These are phyloP conservation scores for Drosophila meridionalis DNA, from an alignment of 2,888 invertebrate species.

Conservation along the genomic window DNA sequence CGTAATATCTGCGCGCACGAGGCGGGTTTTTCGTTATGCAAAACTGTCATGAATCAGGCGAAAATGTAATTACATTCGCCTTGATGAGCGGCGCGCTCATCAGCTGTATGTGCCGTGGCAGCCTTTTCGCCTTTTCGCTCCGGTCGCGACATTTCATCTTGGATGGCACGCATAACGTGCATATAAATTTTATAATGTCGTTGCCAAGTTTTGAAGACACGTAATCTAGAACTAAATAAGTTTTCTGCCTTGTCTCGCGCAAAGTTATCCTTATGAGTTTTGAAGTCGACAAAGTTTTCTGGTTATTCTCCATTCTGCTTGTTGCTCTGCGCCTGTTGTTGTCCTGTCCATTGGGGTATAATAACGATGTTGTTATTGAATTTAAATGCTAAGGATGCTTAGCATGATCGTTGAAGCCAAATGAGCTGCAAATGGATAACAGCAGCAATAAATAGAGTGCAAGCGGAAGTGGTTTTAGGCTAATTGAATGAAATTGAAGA, in stretches of 20 bases:
- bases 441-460: constrained; percentile 12
- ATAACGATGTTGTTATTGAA: constrained; percentile 64
- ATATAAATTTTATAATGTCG: constrained; percentile 78
- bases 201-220: constrained; percentile 69
- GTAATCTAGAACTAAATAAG: constrained; percentile 76
- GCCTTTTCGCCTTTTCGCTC: background rate
- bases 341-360: constrained; percentile 26
- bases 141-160: constrained; percentile 68
- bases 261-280: constrained; percentile 63
- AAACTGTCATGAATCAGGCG: constrained; percentile 78
- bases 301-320: background rate
- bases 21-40: constrained; percentile 66
- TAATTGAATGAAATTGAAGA: background rate
- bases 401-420: constrained; percentile 21
- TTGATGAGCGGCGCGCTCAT: constrained; percentile 69
- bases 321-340: constrained; percentile 15
- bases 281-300: constrained; percentile 32
- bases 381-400: constrained; percentile 48
- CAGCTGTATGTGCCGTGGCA: constrained; percentile 16
- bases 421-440: constrained; percentile 37
- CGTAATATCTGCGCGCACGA: constrained; percentile 63
- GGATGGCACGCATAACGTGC: constrained; percentile 72
- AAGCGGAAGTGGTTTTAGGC: background rate
- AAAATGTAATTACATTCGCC: constrained; percentile 77
- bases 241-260: constrained; percentile 45